Conservation (phyloP, 37 sponge, comb jelly and placozoan genomes). For the Eunapius fragilis region DNA sequence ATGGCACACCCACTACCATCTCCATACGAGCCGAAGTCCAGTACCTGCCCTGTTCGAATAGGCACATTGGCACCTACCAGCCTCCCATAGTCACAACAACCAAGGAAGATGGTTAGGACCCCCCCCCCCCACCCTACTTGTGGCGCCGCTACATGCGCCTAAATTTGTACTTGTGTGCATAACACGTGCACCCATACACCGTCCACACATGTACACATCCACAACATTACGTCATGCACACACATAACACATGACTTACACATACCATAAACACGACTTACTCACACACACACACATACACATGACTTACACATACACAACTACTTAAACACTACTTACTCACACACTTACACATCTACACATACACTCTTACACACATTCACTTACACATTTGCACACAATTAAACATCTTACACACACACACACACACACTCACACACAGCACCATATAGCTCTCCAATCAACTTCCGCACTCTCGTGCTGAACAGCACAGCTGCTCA, state of each 20-base stretch:
- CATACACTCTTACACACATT: not conserved
- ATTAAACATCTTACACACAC: not conserved
- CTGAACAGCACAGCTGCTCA: slow-evolving; percentile 38
- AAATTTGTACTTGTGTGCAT: not conserved
- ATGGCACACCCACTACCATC: not conserved
- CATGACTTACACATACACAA: not conserved
- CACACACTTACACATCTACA: not conserved
- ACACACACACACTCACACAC: not conserved
- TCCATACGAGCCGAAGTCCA: not conserved
- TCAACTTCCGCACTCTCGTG: slow-evolving; percentile 12
- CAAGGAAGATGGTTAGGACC: not conserved
- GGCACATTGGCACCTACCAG: not conserved
- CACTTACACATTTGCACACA: not conserved
- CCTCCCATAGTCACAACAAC: not conserved
- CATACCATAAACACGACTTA: too few species aligned
- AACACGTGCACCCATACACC: not conserved
- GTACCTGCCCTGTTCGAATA: not conserved
- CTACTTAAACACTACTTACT: not conserved
- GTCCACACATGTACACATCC: not conserved
- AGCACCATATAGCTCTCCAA: slow-evolving; percentile 34
- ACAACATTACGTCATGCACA: too few species aligned
- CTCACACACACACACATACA: not conserved
- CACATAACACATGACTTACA: too few species aligned
- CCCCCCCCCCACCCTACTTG: too few species aligned
- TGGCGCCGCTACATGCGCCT: not conserved